phyloP scores from a whole-genome alignment of 1,140 invertebrate genomes.

The Leptinotarsa texana region DNA sequence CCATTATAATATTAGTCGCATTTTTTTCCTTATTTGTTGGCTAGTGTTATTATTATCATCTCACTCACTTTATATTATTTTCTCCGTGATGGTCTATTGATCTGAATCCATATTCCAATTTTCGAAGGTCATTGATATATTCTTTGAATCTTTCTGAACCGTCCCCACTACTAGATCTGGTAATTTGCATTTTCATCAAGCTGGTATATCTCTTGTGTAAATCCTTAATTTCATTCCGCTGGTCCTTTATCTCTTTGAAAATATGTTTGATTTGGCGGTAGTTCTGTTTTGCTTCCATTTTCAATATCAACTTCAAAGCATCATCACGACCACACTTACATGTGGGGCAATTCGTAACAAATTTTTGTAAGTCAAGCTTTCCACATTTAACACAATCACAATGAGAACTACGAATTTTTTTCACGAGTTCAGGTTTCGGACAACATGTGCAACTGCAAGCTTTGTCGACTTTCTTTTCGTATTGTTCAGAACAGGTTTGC shows the following conservation, averaged over 20 bases:
- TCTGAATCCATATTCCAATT: neutral
- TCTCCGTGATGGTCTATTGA: neutral
- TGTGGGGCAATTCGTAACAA: neutral
- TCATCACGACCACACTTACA: conserved; percentile 7
- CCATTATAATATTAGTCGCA: too few species aligned
- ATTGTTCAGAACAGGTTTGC: neutral
- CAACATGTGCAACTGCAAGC: conserved; percentile 1
- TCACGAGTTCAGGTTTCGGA: neutral
- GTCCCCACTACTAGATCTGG: neutral
- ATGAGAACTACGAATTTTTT: neutral
- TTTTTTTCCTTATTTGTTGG: too few species aligned
- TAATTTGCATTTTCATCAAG: neutral
- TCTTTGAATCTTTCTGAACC: neutral
- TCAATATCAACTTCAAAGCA: neutral
- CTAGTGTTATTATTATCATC: neutral
- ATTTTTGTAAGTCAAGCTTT: neutral
- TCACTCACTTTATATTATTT: neutral
- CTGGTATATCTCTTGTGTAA: conserved; percentile 5
- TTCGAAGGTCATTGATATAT: neutral
- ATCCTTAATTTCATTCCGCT: conserved; percentile 2
- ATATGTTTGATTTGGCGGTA: conserved; percentile 4
- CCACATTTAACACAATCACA: neutral
- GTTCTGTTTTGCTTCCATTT: conserved; percentile 13
- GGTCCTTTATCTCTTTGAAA: neutral
- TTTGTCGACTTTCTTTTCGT: neutral